A percentile compares a stretch with the other conserved stretches of the same genome.
These are phyloP conservation scores for Parauchenoglanis ngamensis DNA, from an alignment of 2,797 vertebrate genomes.

Conservation along the genomic window DNA sequence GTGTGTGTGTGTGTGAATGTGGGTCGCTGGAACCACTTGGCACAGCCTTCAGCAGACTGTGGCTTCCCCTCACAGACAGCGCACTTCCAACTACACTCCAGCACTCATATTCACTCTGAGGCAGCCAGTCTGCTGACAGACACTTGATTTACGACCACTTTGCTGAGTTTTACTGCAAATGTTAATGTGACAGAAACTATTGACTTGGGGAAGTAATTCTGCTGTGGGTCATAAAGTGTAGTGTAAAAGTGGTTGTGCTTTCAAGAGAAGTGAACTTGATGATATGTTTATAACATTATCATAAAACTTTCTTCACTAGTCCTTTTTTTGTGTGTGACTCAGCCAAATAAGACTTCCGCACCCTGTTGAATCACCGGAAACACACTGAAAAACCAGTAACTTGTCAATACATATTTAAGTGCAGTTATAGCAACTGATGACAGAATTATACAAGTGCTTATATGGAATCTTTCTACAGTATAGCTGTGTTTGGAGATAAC, in stretches of 20 bases:
- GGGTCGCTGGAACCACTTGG: constrained; percentile 58
- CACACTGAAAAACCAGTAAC: constrained; percentile 15
- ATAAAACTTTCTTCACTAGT: constrained; percentile 43
- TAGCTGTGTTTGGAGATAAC: background rate
- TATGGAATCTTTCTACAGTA: background rate
- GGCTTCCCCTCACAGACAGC: constrained; percentile 59
- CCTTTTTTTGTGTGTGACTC: constrained; percentile 13
- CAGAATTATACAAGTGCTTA: constrained; percentile 7
- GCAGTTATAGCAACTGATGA: background rate
- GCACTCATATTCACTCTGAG: constrained; percentile 52
- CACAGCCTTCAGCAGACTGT: constrained; percentile 58
- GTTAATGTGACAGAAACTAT: constrained; percentile 61
- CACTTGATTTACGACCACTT: constrained; percentile 58
- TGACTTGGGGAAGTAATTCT: constrained; percentile 57
- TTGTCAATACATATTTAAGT: constrained; percentile 25
- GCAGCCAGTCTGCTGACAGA: constrained; percentile 59
- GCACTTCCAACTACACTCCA: constrained; percentile 59
- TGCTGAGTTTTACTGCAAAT: constrained; percentile 58
- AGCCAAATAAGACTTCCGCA: constrained; percentile 24
- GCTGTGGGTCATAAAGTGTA: constrained; percentile 47
- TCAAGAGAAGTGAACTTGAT: constrained; percentile 49
- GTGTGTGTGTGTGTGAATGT: constrained; percentile 45
- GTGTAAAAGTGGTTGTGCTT: constrained; percentile 54
- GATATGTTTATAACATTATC: constrained; percentile 54
- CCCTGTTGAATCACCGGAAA: constrained; percentile 11